A percentile compares a stretch with the other conserved stretches of the same genome.
Evolutionary conservation across 2,888 invertebrate species (phyloP).

Genomic region (Eristalinus aeneus): DNA sequence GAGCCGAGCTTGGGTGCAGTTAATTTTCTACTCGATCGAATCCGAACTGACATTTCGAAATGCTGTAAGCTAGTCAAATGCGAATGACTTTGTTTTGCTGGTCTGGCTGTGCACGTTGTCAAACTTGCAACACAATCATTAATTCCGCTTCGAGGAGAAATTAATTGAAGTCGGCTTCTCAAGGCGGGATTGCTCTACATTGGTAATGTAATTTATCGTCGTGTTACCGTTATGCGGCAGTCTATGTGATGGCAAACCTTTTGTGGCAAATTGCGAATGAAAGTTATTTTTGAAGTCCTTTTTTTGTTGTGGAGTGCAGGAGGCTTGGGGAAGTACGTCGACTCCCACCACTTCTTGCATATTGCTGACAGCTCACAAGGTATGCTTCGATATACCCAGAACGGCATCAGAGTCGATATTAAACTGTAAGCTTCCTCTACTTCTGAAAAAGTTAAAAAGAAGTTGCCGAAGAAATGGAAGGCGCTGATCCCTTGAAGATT

Average conservation of each 20-base stretch:
- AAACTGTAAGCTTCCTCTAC: no score
- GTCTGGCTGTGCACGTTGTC: neutral
- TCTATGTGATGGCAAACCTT: neutral
- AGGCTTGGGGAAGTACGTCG: no score
- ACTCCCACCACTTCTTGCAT: no score
- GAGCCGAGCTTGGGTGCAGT: neutral
- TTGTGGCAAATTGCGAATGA: no score
- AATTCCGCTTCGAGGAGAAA: neutral
- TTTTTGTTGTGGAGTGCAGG: no score
- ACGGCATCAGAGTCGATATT: no score
- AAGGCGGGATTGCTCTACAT: neutral
- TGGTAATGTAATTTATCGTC: neutral
- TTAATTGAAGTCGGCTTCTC: neutral
- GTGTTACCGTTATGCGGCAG: neutral
- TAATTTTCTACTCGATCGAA: neutral
- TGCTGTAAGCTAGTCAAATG: neutral
- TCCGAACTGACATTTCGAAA: neutral
- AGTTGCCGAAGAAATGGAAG: no score
- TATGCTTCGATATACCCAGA: no score
- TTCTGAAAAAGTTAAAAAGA: no score
- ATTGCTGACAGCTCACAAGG: no score
- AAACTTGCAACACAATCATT: neutral
- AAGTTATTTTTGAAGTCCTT: no score
- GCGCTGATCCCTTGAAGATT: no score
- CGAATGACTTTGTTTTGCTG: neutral